These are phyloP conservation scores for Danio choprae DNA, from an alignment of 2,797 vertebrate species.

Conservation along the genomic window DNA sequence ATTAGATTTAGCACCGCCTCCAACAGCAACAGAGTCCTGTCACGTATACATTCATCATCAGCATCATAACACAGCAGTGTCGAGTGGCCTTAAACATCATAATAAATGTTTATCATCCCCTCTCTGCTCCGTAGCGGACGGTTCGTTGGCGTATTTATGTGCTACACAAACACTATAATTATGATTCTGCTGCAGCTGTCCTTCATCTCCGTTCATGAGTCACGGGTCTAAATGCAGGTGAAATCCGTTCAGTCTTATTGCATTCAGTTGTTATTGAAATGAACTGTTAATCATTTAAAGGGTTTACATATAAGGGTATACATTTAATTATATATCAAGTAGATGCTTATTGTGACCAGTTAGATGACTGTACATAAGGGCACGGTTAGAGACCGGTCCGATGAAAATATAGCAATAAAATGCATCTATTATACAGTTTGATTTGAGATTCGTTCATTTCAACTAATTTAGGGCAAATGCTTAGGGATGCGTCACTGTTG, in stretches of 20 bases:
- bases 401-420: constrained; percentile 14
- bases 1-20: background rate
- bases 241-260: background rate
- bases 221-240: background rate
- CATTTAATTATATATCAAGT: background rate
- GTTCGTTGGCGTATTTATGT: background rate
- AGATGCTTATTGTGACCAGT: background rate
- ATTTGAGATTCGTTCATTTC: background rate
- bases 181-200: constrained; percentile 2
- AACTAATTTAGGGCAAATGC: background rate
- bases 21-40: background rate
- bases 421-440: background rate
- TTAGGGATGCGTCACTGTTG: background rate
- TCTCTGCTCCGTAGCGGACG: background rate
- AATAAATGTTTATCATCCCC: constrained; percentile 14
- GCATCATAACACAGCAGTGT: constrained; percentile 11
- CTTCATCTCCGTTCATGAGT: background rate
- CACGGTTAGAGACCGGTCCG: background rate
- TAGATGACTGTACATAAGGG: background rate
- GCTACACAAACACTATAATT: background rate
- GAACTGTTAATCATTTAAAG: background rate
- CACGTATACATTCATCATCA: background rate
- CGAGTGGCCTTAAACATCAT: constrained; percentile 30
- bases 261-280: background rate
- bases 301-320: background rate